Evolutionary conservation across 2,888 invertebrate species (phyloP).

Genomic region (Acanthopleura granulata): DNA sequence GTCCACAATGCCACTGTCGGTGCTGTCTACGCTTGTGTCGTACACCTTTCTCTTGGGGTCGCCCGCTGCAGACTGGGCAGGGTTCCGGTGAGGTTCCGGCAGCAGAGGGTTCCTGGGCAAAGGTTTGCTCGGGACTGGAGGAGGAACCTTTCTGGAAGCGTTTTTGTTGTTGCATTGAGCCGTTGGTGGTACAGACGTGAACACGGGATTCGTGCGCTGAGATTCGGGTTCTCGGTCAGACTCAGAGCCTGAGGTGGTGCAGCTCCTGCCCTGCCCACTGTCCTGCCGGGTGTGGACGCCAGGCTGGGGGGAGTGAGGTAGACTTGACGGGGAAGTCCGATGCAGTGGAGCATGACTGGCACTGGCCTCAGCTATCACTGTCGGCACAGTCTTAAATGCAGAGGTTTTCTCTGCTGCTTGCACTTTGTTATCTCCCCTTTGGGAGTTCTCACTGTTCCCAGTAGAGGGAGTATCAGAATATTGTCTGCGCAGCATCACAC

Average conservation of each 20-base stretch:
- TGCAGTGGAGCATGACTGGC: neutral
- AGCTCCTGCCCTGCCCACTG: constrained; percentile 11
- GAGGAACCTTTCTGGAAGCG: constrained; percentile 35
- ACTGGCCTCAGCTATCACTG: neutral
- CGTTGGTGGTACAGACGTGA: constrained; percentile 38
- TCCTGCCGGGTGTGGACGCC: neutral
- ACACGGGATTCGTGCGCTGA: constrained; percentile 40
- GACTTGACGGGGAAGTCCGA: neutral
- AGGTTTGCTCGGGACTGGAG: constrained; percentile 25
- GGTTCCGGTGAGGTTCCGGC: neutral
- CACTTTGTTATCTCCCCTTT: neutral
- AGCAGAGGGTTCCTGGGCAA: constrained; percentile 19
- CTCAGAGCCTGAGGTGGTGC: constrained; percentile 3
- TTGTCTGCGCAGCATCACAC: constrained; percentile 20
- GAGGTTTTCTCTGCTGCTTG: neutral
- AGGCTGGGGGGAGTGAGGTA: neutral
- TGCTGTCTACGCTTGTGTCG: constrained; percentile 14
- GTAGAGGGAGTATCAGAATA: neutral
- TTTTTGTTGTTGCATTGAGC: constrained; percentile 38
- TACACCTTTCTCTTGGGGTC: constrained; percentile 6
- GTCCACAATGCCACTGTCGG: constrained; percentile 10
- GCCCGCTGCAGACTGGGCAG: constrained; percentile 20
- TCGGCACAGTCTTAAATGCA: neutral
- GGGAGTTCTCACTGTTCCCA: neutral
- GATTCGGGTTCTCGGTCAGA: neutral